A percentile compares a stretch with the other conserved stretches of the same genome.
Evolutionary conservation across 2,888 invertebrate genomes (phyloP).

Genomic region (Poecilus cupreus): DNA sequence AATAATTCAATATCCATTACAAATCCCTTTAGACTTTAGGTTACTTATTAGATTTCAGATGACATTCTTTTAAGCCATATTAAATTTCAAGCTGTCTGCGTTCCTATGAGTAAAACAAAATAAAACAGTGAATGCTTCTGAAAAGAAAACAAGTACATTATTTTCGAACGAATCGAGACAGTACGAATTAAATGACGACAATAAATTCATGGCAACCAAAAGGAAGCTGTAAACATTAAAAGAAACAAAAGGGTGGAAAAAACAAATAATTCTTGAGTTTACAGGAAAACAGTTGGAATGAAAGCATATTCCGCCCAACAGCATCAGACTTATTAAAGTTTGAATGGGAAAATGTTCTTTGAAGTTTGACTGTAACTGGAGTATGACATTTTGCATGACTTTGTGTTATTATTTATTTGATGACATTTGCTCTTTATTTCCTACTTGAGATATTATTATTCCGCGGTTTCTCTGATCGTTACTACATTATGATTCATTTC

Average conservation of each 20-base stretch:
- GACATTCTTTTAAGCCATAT: neutral
- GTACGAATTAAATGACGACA: neutral
- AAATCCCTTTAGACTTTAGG: no score
- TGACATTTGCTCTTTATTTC: no score
- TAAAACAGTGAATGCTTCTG: neutral
- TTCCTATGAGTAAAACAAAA: neutral
- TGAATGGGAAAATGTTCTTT: neutral
- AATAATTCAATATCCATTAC: no score
- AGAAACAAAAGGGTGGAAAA: neutral
- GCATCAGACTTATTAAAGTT: conserved; percentile 1
- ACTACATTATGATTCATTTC: neutral
- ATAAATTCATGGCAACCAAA: neutral
- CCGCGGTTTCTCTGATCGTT: neutral
- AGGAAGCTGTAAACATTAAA: neutral
- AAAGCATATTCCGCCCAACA: neutral
- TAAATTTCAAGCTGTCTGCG: neutral
- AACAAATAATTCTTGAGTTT: neutral
- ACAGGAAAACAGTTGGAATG: neutral
- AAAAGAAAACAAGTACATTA: no score
- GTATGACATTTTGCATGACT: neutral
- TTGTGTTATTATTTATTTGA: neutral
- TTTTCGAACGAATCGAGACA: neutral
- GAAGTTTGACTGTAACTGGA: neutral
- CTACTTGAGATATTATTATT: neutral
- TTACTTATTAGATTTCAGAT: neutral